Conservation (phyloP, 2,888 invertebrate species). For the Mylabris sibirica region DNA sequence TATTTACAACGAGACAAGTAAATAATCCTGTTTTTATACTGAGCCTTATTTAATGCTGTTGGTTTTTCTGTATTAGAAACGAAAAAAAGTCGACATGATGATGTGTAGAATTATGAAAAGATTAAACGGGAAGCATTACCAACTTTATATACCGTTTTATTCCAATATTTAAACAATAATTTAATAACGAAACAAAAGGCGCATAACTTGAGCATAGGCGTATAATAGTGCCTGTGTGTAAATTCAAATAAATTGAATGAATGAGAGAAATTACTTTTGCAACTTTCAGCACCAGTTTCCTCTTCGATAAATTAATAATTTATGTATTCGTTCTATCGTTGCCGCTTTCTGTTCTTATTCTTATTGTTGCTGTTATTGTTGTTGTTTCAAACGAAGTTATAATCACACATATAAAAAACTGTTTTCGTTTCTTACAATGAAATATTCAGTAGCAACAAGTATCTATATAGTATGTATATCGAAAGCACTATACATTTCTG, state of each 20-base stretch:
- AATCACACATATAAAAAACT: constrained; percentile 13
- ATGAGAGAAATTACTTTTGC: constrained; percentile 25
- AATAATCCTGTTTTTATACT: constrained; percentile 2
- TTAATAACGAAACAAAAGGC: background rate
- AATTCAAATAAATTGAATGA: constrained; percentile 28
- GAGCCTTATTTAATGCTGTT: background rate
- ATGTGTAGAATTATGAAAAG: background rate
- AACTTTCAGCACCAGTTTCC: constrained; percentile 15
- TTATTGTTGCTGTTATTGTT: background rate
- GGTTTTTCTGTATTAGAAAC: background rate
- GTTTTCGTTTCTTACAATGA: constrained; percentile 15
- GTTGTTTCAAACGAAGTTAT: constrained; percentile 20
- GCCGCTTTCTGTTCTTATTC: background rate
- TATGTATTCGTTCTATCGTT: constrained; percentile 11
- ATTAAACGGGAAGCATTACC: background rate
- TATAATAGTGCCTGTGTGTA: constrained; percentile 12
- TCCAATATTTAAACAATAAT: background rate
- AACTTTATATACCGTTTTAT: background rate
- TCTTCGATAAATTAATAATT: constrained; percentile 15
- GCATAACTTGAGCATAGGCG: background rate
- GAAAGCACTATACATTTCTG: background rate
- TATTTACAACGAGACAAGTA: background rate
- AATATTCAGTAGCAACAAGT: constrained; percentile 25
- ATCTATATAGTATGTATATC: too few relatives aligned
- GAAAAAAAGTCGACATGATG: background rate